These are phyloP conservation scores for Tragelaphus buxtoni DNA, from an alignment of 2,113 vertebrate species.

Conservation along the genomic window DNA sequence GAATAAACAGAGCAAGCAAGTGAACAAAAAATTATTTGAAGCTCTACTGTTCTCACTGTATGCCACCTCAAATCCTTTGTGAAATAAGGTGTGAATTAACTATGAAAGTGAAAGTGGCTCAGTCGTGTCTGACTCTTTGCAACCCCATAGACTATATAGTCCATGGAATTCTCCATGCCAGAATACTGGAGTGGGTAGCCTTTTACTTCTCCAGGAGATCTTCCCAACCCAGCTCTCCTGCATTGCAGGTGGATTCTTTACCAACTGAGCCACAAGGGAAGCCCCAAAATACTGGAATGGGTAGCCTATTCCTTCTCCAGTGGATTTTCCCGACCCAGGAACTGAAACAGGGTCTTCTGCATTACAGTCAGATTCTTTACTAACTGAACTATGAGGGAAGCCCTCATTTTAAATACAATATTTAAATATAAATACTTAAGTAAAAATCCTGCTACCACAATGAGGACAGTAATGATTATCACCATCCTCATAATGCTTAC, in stretches of 20 bases:
- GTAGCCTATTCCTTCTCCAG: no score
- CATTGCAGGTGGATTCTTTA: no score
- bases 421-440: not conserved
- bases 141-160: not conserved
- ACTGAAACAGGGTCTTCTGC: not conserved
- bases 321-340: not conserved
- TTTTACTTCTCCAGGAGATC: not conserved
- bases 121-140: accelerated
- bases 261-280: no score
- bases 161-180: not conserved
- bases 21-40: not conserved
- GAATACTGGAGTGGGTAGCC: not conserved
- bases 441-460: not conserved
- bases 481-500: not conserved
- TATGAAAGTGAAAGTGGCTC: not conserved
- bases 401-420: not conserved
- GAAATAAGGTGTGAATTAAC: not conserved
- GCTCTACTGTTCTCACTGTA: not conserved
- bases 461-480: not conserved
- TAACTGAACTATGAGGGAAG: not conserved
- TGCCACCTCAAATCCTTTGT: not conserved
- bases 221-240: no score
- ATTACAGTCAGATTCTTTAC: not conserved
- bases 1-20: not conserved
- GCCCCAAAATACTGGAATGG: no score